Percentiles rank a stretch among this genome's conserved stretches.
Conservation (phyloP, 2,888 invertebrate species). For the Cyclophora punctaria region DNA sequence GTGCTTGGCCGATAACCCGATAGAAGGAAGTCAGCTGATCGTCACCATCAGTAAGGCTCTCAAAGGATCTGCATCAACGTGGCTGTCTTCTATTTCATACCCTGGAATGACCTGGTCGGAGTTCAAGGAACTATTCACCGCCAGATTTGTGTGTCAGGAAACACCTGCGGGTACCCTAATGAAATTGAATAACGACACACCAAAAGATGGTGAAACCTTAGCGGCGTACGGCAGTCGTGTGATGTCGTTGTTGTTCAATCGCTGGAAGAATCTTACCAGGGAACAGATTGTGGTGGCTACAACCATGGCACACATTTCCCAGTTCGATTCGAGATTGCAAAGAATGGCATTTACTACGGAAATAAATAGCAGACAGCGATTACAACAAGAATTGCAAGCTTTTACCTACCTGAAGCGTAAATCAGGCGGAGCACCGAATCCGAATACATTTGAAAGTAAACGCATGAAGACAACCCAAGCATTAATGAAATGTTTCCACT, state of each 20-base stretch:
- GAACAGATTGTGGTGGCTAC: conserved; percentile 9
- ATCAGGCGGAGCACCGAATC: neutral
- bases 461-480: neutral
- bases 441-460: neutral
- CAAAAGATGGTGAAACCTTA: conserved; percentile 10
- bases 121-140: conserved; percentile 11
- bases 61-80: conserved; percentile 8
- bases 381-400: conserved; percentile 5
- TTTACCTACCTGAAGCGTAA: conserved; percentile 5
- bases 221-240: conserved; percentile 8
- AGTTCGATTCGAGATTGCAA: conserved; percentile 6
- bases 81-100: conserved; percentile 13
- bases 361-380: neutral
- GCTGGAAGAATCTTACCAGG: conserved; percentile 1
- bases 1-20: neutral
- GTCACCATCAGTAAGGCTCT: conserved; percentile 3
- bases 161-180: conserved; percentile 10
- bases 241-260: conserved; percentile 3
- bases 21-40: neutral
- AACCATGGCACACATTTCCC: conserved; percentile 6
- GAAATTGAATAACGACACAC: conserved; percentile 5
- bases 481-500: neutral
- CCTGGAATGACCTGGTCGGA: conserved; percentile 14
- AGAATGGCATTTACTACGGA: conserved; percentile 8
- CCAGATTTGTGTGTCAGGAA: conserved; percentile 4